Conservation (phyloP, 2,888 invertebrate species). For the Hedychridium roseum region DNA sequence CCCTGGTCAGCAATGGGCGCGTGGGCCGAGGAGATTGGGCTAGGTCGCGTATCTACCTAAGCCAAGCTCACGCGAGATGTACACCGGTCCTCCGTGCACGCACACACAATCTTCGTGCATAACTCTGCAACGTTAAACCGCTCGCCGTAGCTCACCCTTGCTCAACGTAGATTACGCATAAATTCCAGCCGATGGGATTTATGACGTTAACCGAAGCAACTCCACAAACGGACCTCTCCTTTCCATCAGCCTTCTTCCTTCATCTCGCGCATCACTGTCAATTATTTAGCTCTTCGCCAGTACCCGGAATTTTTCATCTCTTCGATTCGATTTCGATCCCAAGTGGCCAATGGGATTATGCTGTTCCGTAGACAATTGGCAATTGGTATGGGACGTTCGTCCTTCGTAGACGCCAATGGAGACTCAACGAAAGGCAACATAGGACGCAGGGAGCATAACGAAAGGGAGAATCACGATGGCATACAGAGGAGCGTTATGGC, state of each 20-base stretch:
- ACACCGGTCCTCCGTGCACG: slow-evolving; percentile 10
- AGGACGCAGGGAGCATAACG: slow-evolving; percentile 37
- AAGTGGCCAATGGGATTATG: too few species aligned
- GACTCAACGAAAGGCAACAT: too few species aligned
- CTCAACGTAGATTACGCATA: slow-evolving; percentile 51
- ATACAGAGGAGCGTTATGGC: slow-evolving; percentile 38
- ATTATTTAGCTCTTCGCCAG: background rate
- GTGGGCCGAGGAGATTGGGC: slow-evolving; percentile 53
- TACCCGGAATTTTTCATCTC: background rate
- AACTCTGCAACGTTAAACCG: slow-evolving; percentile 47
- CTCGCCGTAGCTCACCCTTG: slow-evolving; percentile 47
- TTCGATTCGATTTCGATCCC: background rate
- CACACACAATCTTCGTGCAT: slow-evolving; percentile 20
- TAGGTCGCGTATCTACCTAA: slow-evolving; percentile 47
- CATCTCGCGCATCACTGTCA: background rate
- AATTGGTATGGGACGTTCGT: too few species aligned
- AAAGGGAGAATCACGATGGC: slow-evolving; percentile 30
- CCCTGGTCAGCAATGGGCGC: slow-evolving; percentile 37
- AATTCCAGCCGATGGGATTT: slow-evolving; percentile 44
- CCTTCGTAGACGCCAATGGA: too few species aligned
- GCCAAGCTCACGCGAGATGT: slow-evolving; percentile 18
- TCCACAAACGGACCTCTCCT: slow-evolving; percentile 14
- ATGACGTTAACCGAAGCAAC: slow-evolving; percentile 34
- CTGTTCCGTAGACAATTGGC: too few species aligned
- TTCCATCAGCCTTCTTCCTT: slow-evolving; percentile 3